Percentiles rank a stretch among this genome's conserved stretches.
Conservation (phyloP, 2,797 vertebrate genomes). For the Sebastiscus tertius region DNA sequence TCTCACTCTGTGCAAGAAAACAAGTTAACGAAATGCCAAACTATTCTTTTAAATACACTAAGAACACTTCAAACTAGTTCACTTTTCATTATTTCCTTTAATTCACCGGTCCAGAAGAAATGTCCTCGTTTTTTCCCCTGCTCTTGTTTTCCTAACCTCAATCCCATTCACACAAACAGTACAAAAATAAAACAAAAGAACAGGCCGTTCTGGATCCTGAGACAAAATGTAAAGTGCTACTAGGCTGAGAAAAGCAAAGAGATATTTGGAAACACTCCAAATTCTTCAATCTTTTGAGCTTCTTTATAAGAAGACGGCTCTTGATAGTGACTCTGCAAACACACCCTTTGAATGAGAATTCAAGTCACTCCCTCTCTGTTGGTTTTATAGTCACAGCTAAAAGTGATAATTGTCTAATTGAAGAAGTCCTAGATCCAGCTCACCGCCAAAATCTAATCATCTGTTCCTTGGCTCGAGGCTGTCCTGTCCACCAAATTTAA, state of each 20-base stretch:
- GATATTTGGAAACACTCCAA: not conserved
- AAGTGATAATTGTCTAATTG: slow-evolving; percentile 49
- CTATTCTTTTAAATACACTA: not conserved
- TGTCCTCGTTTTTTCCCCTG: too few species aligned
- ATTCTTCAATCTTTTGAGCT: slow-evolving; percentile 7
- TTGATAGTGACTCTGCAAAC: slow-evolving; percentile 14
- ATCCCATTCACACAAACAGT: slow-evolving; percentile 6
- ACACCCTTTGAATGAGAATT: slow-evolving; percentile 2
- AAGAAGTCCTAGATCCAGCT: slow-evolving; percentile 38
- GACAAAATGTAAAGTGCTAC: not conserved
- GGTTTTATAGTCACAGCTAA: slow-evolving; percentile 25
- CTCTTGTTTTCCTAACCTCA: not conserved
- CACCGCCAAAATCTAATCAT: slow-evolving; percentile 43
- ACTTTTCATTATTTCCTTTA: not conserved
- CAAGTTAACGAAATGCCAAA: not conserved
- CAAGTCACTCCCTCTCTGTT: slow-evolving; percentile 14
- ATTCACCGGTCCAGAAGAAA: not conserved
- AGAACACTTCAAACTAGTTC: not conserved
- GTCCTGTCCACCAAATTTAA: slow-evolving; percentile 30
- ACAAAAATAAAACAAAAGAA: slow-evolving; percentile 12
- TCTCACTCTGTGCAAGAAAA: not conserved
- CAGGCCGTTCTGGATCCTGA: not conserved
- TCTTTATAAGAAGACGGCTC: not conserved
- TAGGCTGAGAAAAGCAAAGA: not conserved
- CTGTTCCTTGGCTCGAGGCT: slow-evolving; percentile 18